These are phyloP conservation scores for Apostichopus parvimensis DNA, from an alignment of 35 echinoderm and acorn worm genomes.

Conservation along the genomic window DNA sequence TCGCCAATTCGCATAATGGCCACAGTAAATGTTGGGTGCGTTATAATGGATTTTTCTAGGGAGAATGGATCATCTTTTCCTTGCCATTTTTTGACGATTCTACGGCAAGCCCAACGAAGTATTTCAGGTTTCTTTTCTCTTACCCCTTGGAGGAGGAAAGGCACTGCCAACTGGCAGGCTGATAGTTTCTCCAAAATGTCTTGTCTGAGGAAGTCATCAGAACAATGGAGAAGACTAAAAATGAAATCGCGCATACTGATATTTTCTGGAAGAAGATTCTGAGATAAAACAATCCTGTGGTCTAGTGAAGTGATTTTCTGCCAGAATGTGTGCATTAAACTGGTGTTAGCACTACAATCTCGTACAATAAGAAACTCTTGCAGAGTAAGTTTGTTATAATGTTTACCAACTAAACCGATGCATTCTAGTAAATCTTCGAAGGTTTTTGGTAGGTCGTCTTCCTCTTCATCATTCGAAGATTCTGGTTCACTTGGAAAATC, in stretches of 20 bases:
- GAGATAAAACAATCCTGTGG: no score
- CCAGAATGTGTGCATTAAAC: neutral
- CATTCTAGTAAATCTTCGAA: neutral
- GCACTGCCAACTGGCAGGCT: slow-evolving; percentile 29
- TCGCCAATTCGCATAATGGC: slow-evolving; percentile 22
- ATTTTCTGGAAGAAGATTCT: no score
- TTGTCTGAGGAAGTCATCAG: slow-evolving; percentile 17
- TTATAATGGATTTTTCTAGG: neutral
- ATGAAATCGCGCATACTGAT: no score
- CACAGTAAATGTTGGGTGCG: slow-evolving; percentile 1
- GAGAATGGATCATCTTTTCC: neutral
- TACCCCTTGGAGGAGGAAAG: slow-evolving; percentile 8
- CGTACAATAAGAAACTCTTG: neutral
- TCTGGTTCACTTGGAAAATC: neutral
- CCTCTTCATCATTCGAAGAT: neutral
- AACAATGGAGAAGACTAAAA: no score
- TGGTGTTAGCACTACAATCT: no score
- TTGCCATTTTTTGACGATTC: slow-evolving; percentile 37
- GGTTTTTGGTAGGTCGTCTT: neutral
- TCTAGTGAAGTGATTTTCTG: no score
- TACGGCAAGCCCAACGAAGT: slow-evolving; percentile 16
- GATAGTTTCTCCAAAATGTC: slow-evolving; percentile 46
- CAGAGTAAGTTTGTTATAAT: neutral
- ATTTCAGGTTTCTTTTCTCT: neutral
- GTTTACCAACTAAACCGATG: neutral